These are phyloP conservation scores for Galemys pyrenaicus DNA, from an alignment of 2,113 vertebrate species.

Conservation along the genomic window DNA sequence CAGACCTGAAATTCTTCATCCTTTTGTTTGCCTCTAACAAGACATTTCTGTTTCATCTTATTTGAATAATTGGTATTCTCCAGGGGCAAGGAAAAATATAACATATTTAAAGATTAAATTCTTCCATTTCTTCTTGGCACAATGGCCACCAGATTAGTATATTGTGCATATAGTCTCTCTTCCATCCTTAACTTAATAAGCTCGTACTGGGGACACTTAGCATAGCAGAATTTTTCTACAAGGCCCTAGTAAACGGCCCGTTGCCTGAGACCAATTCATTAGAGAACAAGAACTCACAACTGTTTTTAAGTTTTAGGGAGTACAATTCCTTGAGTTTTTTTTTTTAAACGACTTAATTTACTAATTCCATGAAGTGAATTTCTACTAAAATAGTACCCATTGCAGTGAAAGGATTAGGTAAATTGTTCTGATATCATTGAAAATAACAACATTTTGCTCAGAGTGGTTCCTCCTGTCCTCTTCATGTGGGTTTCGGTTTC, in stretches of 20 bases:
- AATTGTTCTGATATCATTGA: not conserved
- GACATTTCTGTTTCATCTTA: not conserved
- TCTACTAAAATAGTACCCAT: not conserved
- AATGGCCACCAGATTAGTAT: conserved; percentile 36
- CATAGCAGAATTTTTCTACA: conserved; percentile 19
- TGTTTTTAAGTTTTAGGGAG: not conserved
- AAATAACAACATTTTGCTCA: conserved; percentile 6
- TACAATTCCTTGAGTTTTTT: not conserved
- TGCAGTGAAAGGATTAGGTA: conserved; percentile 30
- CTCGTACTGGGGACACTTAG: not conserved
- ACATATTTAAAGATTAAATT: conserved; percentile 30
- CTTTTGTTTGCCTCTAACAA: conserved; percentile 12
- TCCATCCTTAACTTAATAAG: conserved; percentile 6
- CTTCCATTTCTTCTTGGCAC: conserved; percentile 32
- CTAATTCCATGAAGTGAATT: not conserved
- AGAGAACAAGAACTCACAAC: not conserved
- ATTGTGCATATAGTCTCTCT: not conserved
- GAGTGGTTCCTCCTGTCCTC: not conserved
- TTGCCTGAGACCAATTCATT: not conserved
- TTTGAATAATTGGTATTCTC: conserved; percentile 36
- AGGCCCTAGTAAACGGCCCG: not conserved
- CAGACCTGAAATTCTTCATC: conserved; percentile 9
- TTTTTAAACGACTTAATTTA: conserved; percentile 7
- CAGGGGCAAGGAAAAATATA: not conserved
- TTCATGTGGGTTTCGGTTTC: not conserved